Conservation (phyloP, 1,140 invertebrate genomes). For the Lucilia sericata region DNA sequence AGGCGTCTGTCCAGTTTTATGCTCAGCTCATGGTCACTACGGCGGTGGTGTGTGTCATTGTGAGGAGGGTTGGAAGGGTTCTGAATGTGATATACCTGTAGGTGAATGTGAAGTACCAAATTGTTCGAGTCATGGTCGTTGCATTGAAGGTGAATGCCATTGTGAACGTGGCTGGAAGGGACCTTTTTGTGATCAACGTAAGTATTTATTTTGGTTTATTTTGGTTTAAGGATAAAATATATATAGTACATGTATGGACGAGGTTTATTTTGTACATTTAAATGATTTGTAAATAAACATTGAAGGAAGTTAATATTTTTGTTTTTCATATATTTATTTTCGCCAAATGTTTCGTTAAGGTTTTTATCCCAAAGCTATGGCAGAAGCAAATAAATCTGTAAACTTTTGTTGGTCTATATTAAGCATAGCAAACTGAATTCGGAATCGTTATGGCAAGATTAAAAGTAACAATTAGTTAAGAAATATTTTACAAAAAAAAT, state of each 20-base stretch:
- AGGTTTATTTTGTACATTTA: neutral
- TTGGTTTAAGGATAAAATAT: slow-evolving; percentile 26
- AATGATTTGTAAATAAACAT: slow-evolving; percentile 7
- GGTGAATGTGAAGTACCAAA: slow-evolving; percentile 92
- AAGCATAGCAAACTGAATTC: too few relatives aligned
- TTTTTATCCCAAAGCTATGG: too few relatives aligned
- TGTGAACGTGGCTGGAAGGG: slow-evolving; percentile 93
- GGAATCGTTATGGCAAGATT: too few relatives aligned
- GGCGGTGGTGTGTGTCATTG: slow-evolving; percentile 95
- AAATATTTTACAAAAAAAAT: too few relatives aligned
- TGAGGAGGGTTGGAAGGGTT: slow-evolving; percentile 96
- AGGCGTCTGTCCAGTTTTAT: slow-evolving; percentile 96
- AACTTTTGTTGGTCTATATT: too few relatives aligned
- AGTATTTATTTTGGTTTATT: slow-evolving; percentile 61
- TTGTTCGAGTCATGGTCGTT: slow-evolving; percentile 91
- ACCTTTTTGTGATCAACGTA: slow-evolving; percentile 84
- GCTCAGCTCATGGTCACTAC: slow-evolving; percentile 96
- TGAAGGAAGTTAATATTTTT: neutral
- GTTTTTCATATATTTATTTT: neutral
- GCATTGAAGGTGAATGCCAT: slow-evolving; percentile 87
- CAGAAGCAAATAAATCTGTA: too few relatives aligned
- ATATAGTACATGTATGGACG: slow-evolving; percentile 19
- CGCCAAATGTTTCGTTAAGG: too few relatives aligned
- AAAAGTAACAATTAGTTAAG: too few relatives aligned
- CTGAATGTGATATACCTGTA: slow-evolving; percentile 93